These are phyloP conservation scores for Lophius piscatorius DNA, from an alignment of 2,113 vertebrate genomes.

Conservation along the genomic window DNA sequence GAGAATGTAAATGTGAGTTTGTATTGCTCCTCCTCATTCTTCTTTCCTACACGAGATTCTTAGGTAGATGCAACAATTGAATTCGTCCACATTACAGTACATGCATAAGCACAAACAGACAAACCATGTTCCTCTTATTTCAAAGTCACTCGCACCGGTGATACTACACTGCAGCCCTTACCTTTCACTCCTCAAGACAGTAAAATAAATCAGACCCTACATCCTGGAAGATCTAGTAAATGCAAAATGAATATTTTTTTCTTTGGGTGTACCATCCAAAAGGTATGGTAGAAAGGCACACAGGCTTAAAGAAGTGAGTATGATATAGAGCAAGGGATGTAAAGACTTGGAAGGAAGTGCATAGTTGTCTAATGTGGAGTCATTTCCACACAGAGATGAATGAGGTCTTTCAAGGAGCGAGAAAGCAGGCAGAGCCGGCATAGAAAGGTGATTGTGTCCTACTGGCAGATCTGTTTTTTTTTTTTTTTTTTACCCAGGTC, in stretches of 20 bases:
- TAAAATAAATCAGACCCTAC: constrained; percentile 71
- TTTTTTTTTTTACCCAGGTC: constrained; percentile 56
- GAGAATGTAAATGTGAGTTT: constrained; percentile 16
- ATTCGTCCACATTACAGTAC: constrained; percentile 56
- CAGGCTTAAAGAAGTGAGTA: constrained; percentile 12
- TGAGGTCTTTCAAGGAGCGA: constrained; percentile 75
- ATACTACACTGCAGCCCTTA: constrained; percentile 53
- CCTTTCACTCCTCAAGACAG: constrained; percentile 57
- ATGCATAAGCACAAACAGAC: constrained; percentile 42
- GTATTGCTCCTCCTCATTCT: constrained; percentile 14
- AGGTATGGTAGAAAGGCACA: constrained; percentile 54
- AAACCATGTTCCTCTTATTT: constrained; percentile 65
- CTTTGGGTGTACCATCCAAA: constrained; percentile 81
- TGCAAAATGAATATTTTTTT: constrained; percentile 71
- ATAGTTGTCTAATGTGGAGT: constrained; percentile 74
- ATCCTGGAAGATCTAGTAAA: constrained; percentile 79
- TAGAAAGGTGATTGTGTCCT: constrained; percentile 62
- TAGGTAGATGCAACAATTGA: constrained; percentile 34
- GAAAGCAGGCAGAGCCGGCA: constrained; percentile 52
- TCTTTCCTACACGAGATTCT: constrained; percentile 31
- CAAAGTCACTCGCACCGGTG: constrained; percentile 35
- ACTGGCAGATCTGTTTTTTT: constrained; percentile 56
- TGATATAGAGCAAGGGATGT: constrained; percentile 49
- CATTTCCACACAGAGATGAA: constrained; percentile 69
- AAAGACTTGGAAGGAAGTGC: constrained; percentile 80